Conservation (phyloP, 1,140 invertebrate species). For the Phymorhynchus buccinoides region DNA sequence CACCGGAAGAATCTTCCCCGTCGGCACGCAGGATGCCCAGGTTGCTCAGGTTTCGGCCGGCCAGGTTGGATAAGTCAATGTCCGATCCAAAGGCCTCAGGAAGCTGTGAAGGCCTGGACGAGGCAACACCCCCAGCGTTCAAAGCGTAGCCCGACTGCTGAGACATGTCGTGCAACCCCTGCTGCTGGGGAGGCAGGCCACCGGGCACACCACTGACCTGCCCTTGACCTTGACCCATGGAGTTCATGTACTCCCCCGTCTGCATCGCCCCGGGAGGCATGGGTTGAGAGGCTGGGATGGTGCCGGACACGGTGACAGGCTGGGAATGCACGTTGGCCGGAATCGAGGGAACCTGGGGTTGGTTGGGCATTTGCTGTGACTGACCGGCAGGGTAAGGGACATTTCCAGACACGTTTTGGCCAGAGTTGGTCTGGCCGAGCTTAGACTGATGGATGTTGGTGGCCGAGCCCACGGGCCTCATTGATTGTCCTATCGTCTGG, state of each 20-base stretch:
- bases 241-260: constrained; percentile 25
- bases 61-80: neutral
- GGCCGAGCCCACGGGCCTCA: neutral
- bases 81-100: neutral
- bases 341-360: constrained; percentile 10
- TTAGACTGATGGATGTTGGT: neutral
- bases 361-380: neutral
- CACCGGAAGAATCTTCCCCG: neutral
- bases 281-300: neutral
- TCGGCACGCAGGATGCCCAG: neutral
- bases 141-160: constrained; percentile 17
- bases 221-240: constrained; percentile 5
- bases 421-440: neutral
- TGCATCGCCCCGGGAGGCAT: constrained; percentile 31
- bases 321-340: constrained; percentile 37
- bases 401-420: constrained; percentile 22
- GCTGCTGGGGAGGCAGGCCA: neutral
- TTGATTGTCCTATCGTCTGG: constrained; percentile 10
- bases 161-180: constrained; percentile 4
- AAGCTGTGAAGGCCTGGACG: neutral
- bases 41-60: neutral
- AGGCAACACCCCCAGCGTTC: neutral
- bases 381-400: constrained; percentile 24
- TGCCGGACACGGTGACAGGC: constrained; percentile 12
- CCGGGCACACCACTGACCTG: neutral